phyloP scores from a whole-genome alignment of 2,113 vertebrate species.

The Brienomyrus longianalis region DNA sequence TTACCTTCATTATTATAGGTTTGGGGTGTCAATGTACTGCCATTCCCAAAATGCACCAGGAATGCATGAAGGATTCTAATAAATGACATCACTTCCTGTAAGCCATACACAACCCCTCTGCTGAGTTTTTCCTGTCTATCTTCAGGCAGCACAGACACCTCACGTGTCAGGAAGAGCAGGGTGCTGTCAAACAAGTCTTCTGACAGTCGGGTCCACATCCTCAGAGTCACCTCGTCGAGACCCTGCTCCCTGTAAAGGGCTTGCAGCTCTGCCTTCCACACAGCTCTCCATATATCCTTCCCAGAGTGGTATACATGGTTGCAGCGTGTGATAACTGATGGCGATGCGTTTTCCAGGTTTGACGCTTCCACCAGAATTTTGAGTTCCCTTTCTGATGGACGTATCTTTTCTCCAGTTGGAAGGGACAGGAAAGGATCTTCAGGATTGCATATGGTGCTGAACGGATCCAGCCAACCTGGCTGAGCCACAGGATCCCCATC shows the following conservation, averaged over 20 bases:
- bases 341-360: slow-evolving; percentile 56
- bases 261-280: slow-evolving; percentile 60
- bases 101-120: slow-evolving; percentile 39
- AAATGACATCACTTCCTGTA: slow-evolving; percentile 66
- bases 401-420: slow-evolving; percentile 59
- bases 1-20: slow-evolving; percentile 5
- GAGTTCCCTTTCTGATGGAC: slow-evolving; percentile 34
- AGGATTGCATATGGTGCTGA: slow-evolving; percentile 55
- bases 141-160: slow-evolving; percentile 40
- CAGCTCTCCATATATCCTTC: slow-evolving; percentile 59
- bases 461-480: slow-evolving; percentile 64
- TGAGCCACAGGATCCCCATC: slow-evolving; percentile 60
- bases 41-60: slow-evolving; percentile 47
- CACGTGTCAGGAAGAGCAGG: slow-evolving; percentile 50
- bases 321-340: slow-evolving; percentile 58
- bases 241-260: slow-evolving; percentile 45
- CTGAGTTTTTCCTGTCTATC: slow-evolving; percentile 16
- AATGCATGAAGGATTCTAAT: slow-evolving; percentile 61
- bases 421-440: slow-evolving; percentile 53
- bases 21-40: slow-evolving; percentile 11
- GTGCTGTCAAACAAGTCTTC: slow-evolving; percentile 61
- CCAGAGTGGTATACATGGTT: slow-evolving; percentile 62
- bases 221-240: slow-evolving; percentile 45
- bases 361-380: slow-evolving; percentile 67
- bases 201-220: slow-evolving; percentile 57